These are phyloP conservation scores for Corydoras sp. DNA, from an alignment of 2,113 vertebrate species.

Conservation along the genomic window DNA sequence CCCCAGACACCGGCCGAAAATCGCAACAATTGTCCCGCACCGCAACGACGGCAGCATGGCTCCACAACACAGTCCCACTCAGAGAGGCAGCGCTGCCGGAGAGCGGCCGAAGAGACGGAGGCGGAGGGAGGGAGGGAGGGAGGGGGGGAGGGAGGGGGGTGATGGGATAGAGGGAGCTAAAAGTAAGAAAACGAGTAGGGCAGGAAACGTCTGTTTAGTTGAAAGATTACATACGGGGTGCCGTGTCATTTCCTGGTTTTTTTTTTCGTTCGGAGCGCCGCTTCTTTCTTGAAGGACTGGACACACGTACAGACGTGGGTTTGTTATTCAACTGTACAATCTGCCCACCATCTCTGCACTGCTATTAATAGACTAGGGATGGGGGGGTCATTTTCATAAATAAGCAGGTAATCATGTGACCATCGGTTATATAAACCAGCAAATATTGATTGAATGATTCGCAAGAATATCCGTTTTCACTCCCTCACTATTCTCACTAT, in stretches of 20 bases:
- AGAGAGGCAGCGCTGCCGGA: neutral
- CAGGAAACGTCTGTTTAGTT: constrained; percentile 70
- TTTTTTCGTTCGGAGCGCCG: constrained; percentile 36
- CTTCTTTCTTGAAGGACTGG: constrained; percentile 19
- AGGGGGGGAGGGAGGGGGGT: neutral
- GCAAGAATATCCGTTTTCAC: too few relatives aligned
- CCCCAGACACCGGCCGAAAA: constrained; percentile 10
- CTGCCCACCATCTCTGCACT: neutral
- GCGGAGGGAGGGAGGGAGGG: neutral
- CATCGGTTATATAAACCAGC: too few relatives aligned
- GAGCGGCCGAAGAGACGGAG: neutral
- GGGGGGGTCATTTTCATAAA: constrained; percentile 19
- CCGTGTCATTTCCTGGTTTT: constrained; percentile 65
- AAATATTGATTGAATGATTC: too few relatives aligned
- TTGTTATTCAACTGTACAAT: constrained; percentile 26
- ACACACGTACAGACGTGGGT: constrained; percentile 30
- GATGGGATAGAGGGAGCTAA: constrained; percentile 20
- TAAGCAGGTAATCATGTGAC: neutral
- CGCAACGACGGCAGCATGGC: neutral
- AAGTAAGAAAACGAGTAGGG: constrained; percentile 55
- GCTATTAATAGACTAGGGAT: constrained; percentile 31
- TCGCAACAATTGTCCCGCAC: neutral
- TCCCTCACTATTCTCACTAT: too few relatives aligned
- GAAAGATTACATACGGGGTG: constrained; percentile 56
- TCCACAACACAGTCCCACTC: neutral